A percentile compares a stretch with the other conserved stretches of the same genome.
Evolutionary conservation across 2,888 invertebrate genomes (phyloP).

Genomic region (Arenicola marina): DNA sequence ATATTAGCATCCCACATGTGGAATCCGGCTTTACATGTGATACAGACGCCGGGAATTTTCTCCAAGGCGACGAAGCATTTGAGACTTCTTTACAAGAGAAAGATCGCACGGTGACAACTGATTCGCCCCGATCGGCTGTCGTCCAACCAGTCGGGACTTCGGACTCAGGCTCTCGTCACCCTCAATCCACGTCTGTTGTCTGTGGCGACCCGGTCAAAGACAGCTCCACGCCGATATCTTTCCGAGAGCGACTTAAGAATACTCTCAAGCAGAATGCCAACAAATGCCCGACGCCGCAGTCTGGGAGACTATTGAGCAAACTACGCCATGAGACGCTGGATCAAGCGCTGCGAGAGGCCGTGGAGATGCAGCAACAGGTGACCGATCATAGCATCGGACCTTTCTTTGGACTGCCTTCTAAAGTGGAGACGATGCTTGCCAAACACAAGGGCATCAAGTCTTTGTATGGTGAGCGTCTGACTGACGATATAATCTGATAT

Average conservation of each 20-base stretch:
- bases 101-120: no score
- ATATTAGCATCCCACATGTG: no score
- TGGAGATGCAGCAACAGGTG: not conserved
- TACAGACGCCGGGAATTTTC: no score
- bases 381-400: conserved; percentile 14
- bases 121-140: no score
- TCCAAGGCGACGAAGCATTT: no score
- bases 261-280: not conserved
- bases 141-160: not conserved
- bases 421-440: conserved; percentile 74
- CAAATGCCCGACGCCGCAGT: not conserved
- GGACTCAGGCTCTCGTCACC: no score
- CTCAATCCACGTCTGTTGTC: no score
- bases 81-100: no score
- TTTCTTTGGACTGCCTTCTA: conserved; percentile 81
- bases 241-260: not conserved
- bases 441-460: conserved; percentile 77
- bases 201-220: no score
- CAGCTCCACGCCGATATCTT: no score
- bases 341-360: not conserved
- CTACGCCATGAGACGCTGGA: not conserved
- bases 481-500: not conserved
- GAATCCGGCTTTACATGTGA: no score
- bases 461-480: conserved; percentile 74
- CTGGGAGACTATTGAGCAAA: not conserved